Percentiles rank a stretch among this genome's conserved stretches.
Conservation (phyloP, 2,888 invertebrate species). For the Clunio marinus region DNA sequence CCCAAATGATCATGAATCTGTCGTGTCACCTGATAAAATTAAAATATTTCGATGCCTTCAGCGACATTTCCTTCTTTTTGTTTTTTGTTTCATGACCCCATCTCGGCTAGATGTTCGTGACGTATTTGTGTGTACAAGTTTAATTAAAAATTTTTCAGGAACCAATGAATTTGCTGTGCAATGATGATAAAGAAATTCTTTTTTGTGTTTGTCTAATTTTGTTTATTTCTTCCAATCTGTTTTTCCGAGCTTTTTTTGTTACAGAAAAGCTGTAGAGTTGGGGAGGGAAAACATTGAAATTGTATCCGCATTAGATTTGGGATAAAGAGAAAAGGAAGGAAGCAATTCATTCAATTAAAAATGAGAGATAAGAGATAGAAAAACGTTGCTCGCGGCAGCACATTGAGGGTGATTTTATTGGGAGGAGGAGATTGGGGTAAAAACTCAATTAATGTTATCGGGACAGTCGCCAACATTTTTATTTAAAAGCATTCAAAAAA, state of each 20-base stretch:
- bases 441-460: not conserved
- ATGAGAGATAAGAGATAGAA: conserved; percentile 10
- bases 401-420: not conserved
- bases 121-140: not conserved
- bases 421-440: not conserved
- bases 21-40: conserved; percentile 31
- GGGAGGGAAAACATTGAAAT: conserved; percentile 1
- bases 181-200: not conserved
- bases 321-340: not conserved
- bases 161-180: not conserved
- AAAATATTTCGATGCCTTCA: conserved; percentile 5
- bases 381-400: not conserved
- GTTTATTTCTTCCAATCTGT: not conserved
- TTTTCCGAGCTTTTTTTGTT: not conserved
- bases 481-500: not conserved
- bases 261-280: no score
- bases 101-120: no score
- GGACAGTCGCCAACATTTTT: not conserved
- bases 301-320: not conserved
- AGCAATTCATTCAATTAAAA: conserved; percentile 32
- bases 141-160: not conserved
- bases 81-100: no score
- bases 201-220: conserved; percentile 4
- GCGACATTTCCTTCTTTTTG: no score
- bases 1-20: not conserved